Conservation (phyloP, 2,888 invertebrate genomes). For the Ceramica pisi region DNA sequence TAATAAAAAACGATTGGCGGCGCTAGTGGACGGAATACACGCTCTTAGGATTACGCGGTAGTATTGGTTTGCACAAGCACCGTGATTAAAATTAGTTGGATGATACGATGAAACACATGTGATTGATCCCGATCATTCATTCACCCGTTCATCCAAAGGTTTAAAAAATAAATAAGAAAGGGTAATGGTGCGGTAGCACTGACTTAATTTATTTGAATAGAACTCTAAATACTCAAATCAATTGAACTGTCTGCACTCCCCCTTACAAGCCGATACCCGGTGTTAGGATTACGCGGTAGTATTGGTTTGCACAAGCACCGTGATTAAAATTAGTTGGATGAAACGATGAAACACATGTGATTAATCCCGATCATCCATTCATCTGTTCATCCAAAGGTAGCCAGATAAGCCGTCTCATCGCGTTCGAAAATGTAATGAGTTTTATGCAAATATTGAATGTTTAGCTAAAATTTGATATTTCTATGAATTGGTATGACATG, state of each 20-base stretch:
- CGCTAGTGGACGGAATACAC: too few species aligned
- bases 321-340: constrained; percentile 64
- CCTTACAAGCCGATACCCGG: constrained; percentile 37
- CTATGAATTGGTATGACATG: constrained; percentile 23
- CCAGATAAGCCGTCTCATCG: neutral
- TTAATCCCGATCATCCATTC: constrained; percentile 42
- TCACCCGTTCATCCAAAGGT: constrained; percentile 21
- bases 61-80: constrained; percentile 47
- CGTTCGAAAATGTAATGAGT: constrained; percentile 29
- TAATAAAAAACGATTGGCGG: too few species aligned
- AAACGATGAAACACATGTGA: constrained; percentile 44
- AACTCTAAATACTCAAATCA: neutral
- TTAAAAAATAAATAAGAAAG: too few species aligned
- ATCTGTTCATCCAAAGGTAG: constrained; percentile 23
- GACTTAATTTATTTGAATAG: too few species aligned
- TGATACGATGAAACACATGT: constrained; percentile 43
- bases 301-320: constrained; percentile 49
- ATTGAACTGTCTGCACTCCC: neutral
- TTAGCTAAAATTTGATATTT: constrained; percentile 12
- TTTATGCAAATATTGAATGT: constrained; percentile 29
- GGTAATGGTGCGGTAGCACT: too few species aligned
- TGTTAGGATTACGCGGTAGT: constrained; percentile 49
- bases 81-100: constrained; percentile 64
- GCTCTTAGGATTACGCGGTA: constrained; percentile 52
- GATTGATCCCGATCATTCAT: constrained; percentile 42